Conservation (phyloP, 1,140 invertebrate species). For the Aphelinus certus region DNA sequence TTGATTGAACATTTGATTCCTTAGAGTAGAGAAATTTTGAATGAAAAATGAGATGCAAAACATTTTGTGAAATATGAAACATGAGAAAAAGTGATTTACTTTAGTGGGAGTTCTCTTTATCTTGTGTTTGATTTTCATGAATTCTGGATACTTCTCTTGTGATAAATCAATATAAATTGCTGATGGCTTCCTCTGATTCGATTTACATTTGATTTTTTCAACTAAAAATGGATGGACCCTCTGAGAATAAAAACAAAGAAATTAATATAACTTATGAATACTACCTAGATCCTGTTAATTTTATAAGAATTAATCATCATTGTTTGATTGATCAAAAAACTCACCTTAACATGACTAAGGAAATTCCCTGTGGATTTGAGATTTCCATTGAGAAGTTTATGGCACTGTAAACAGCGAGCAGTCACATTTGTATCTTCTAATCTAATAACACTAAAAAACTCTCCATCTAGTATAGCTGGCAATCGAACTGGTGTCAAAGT, state of each 20-base stretch:
- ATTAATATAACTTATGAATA: conserved; percentile 26
- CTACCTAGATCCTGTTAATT: conserved; percentile 4
- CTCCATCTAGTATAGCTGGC: conserved; percentile 63
- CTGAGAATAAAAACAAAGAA: conserved; percentile 46
- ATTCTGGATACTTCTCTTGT: conserved; percentile 55
- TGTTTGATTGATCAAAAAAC: conserved; percentile 13
- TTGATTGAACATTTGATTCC: conserved; percentile 4
- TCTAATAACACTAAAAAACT: conserved; percentile 61
- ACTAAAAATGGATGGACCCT: conserved; percentile 61
- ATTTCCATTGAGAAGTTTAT: conserved; percentile 62
- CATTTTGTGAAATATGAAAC: neutral
- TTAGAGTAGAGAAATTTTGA: neutral
- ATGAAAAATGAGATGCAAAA: neutral
- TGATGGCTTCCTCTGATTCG: conserved; percentile 62
- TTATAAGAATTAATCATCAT: conserved; percentile 22
- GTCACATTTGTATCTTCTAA: conserved; percentile 63
- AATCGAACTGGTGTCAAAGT: conserved; percentile 60
- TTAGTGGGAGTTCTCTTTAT: conserved; percentile 56
- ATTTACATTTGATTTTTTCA: conserved; percentile 63
- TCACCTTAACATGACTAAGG: conserved; percentile 64
- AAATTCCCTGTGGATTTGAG: conserved; percentile 65
- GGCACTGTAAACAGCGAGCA: conserved; percentile 60
- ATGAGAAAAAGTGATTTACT: conserved; percentile 40
- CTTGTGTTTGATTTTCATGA: conserved; percentile 39
- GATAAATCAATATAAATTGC: conserved; percentile 60